Base-by-base conservation (phyloP, 1,140 invertebrate genomes). In the Achatina immaculata region DNA sequence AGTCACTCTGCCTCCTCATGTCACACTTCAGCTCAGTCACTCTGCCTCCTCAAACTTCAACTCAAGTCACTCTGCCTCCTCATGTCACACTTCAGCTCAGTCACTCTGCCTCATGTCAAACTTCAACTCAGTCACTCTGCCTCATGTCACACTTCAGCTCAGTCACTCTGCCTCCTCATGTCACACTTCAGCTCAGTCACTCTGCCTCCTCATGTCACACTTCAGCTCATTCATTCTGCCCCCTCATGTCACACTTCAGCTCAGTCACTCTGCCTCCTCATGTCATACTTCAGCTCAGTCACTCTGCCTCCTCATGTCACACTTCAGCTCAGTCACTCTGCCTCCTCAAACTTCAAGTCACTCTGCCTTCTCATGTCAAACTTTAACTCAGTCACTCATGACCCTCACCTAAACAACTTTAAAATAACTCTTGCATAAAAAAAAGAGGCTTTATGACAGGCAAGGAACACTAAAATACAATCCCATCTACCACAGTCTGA, bases 171-270 rank as follows among this genome's bases (percentile, higher is more conserved):
- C 48, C 48, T 51, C 48, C 11, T 51, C 24, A 14, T 51, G 48
- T 51, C 48, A 14, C 48, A 14, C 24, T 40, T 38, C 24, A 28
- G 31, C 69, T 36, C 34, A 36, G 31, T 72, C 3, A 38, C 16
- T 72, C 38, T 72, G 21, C 24, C 38, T 72, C 69, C 24, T 38
- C 40, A 24, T 72, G 24, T 40, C 38, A 24, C 28, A 38, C 28
- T 72, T 40, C 24, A 28, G 31, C 69, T 72, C 69, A 9, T 38
- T 72, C 69, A n/a, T 40, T 72, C 69, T 72, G 28, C 40, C 69
- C 24, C 69, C 40, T 38, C 40, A 24, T 72, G 28, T 72, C 38
- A 36, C 69, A 36, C 69, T 36, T 38, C 40, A 28, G 31, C 69
- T 72, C 69, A 36, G 28, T 36, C 69, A 38, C 69, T 72, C 38